Percentiles rank a stretch among this genome's conserved stretches.
Conservation (phyloP, 2,797 vertebrate genomes). For the Loris lydekkerianus region DNA sequence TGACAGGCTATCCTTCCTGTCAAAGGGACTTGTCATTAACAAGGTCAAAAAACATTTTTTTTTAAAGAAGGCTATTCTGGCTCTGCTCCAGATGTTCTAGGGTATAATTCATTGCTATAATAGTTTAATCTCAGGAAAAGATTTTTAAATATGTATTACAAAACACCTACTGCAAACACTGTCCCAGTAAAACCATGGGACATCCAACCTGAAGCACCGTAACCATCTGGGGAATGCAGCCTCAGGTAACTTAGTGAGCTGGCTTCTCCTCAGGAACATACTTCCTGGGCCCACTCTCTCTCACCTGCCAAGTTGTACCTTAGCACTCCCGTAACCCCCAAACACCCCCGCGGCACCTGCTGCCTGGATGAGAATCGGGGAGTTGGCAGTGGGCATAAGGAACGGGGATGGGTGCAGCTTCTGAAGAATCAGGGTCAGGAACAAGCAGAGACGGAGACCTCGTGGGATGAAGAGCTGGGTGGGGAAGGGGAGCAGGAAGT, state of each 20-base stretch:
- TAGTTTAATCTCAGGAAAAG: neutral
- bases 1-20: neutral
- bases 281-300: neutral
- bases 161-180: neutral
- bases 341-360: neutral
- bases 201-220: neutral
- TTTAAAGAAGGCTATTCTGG: neutral
- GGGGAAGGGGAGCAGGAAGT: neutral
- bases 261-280: neutral
- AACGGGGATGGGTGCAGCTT: neutral
- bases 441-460: neutral
- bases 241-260: neutral
- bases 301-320: neutral
- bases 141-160: neutral
- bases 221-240: neutral
- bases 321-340: neutral
- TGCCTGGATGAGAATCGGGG: neutral
- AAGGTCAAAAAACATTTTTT: neutral
- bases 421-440: neutral
- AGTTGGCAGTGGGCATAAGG: neutral
- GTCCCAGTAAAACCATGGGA: neutral
- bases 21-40: neutral
- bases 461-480: neutral
- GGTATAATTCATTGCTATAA: neutral
- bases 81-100: neutral